Evolutionary conservation across 2,113 vertebrate genomes (phyloP), one percentile per base, ranked within the genome.

Genomic region (Apteryx owenii): DNA sequence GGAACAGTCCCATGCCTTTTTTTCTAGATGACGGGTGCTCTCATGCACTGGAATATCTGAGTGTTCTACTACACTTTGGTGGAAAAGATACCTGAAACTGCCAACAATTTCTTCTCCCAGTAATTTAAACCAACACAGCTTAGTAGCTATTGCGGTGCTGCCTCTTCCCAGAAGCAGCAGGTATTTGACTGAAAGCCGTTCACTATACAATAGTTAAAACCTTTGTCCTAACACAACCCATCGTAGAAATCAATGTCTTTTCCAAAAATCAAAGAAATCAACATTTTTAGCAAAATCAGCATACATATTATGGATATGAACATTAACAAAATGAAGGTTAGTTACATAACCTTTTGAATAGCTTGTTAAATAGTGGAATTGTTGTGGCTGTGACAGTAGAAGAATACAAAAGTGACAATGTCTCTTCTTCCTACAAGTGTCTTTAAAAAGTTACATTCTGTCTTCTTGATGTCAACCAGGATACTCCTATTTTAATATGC

Each of bases 331-430:
- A 76, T 38, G 48, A 51, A 79, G n/a, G 5, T 69, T 88, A 82
- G 28, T 44, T 77, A 78, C 79, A 7, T 50, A 83, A 69, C 23
- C 13, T 7, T 85, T 72, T 28, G 71, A 75, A 64, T 42, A 72
- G 9, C 51, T 76, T 84, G 10, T 42, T 81, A 48, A 76, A 40
- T 81, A 78, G 72, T 68, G 76, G 56, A 94, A 85, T 65, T 87
- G 46, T 92, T 92, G 84, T 95, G 81, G 6, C 78, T 95, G 14
- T 87, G 58, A 72, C 48, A 92, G 31, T 64, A 64, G 75, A 91
- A 88, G 31, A 81, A 90, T 42, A 84, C 7, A 46, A 60, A 90
- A 89, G 13, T 85, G 58, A 73, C 56, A 94, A 68, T n/a, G 56
- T 56, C 16, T 56, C 10, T 61, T 92, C 80, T 86, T 93, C 84